Percentiles rank a stretch among this genome's conserved stretches.
These are phyloP conservation scores for Istiophorus platypterus DNA, from an alignment of 2,113 vertebrate genomes.

Conservation along the genomic window DNA sequence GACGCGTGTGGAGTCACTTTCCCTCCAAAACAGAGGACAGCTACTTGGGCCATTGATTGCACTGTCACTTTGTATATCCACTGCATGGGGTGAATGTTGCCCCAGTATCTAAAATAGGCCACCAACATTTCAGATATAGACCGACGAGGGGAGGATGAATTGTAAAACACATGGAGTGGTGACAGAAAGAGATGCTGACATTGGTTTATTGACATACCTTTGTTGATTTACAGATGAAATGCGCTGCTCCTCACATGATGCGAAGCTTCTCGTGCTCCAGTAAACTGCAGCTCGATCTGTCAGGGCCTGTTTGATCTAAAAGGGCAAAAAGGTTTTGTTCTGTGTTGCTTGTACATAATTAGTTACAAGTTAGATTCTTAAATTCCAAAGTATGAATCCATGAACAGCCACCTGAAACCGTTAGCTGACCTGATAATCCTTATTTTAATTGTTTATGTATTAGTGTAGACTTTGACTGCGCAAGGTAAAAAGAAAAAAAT, in stretches of 20 bases:
- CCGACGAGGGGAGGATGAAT: conserved; percentile 22
- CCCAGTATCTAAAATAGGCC: conserved; percentile 69
- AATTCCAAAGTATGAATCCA: not conserved
- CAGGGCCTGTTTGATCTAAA: conserved; percentile 14
- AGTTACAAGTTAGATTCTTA: not conserved
- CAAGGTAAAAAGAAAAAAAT: not conserved
- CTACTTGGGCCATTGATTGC: conserved; percentile 13
- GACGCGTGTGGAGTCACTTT: conserved; percentile 10
- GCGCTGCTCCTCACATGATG: conserved; percentile 44
- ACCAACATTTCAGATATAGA: conserved; percentile 44
- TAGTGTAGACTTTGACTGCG: no score
- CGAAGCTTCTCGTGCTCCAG: conserved; percentile 42
- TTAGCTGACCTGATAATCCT: not conserved
- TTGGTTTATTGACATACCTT: conserved; percentile 62
- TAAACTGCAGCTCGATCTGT: conserved; percentile 27
- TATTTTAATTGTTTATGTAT: not conserved
- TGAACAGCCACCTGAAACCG: not conserved
- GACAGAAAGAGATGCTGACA: conserved; percentile 51
- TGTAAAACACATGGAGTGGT: conserved; percentile 30
- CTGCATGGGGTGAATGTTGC: conserved; percentile 39
- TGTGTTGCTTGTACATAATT: not conserved
- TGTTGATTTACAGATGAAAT: conserved; percentile 68
- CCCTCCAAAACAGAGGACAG: conserved; percentile 39
- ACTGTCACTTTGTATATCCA: conserved; percentile 30
- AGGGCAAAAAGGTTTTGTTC: conserved; percentile 1